A percentile compares a stretch with the other conserved stretches of the same genome.
Conservation (phyloP, 2,113 vertebrate species). For the Murina feae region DNA sequence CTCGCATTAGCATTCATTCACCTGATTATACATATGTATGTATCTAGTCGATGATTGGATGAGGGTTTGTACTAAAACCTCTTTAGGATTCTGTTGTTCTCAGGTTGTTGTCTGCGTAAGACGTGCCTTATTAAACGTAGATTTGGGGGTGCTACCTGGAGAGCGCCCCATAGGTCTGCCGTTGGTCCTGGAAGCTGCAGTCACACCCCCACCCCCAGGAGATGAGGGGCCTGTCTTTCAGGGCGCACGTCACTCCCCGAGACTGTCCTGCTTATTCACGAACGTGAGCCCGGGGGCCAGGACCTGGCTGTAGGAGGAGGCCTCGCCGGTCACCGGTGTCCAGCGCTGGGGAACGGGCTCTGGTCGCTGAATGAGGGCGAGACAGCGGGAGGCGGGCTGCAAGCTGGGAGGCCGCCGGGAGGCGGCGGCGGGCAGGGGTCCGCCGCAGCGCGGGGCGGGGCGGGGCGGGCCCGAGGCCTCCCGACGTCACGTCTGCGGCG, state of each 20-base stretch:
- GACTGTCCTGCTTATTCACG: neutral
- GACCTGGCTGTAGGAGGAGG: no score
- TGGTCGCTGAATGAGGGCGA: accelerated
- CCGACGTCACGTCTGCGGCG: neutral
- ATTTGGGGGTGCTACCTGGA: neutral
- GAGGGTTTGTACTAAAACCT: no score
- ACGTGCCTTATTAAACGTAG: neutral
- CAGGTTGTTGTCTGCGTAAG: neutral
- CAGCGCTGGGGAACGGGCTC: no score
- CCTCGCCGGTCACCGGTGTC: no score
- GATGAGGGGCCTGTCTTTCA: neutral
- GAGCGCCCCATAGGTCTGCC: neutral
- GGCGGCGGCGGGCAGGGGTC: accelerated
- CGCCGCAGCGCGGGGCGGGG: accelerated
- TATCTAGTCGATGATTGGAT: no score
- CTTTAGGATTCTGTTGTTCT: neutral
- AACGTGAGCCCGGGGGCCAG: accelerated
- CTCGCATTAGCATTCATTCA: neutral
- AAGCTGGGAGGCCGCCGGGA: accelerated
- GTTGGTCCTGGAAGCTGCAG: neutral
- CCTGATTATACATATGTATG: no score
- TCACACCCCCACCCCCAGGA: no score
- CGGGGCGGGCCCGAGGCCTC: neutral
- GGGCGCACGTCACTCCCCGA: neutral
- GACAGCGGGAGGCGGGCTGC: accelerated